Conservation (phyloP, 2,888 invertebrate species). For the Stenurella melanura region DNA sequence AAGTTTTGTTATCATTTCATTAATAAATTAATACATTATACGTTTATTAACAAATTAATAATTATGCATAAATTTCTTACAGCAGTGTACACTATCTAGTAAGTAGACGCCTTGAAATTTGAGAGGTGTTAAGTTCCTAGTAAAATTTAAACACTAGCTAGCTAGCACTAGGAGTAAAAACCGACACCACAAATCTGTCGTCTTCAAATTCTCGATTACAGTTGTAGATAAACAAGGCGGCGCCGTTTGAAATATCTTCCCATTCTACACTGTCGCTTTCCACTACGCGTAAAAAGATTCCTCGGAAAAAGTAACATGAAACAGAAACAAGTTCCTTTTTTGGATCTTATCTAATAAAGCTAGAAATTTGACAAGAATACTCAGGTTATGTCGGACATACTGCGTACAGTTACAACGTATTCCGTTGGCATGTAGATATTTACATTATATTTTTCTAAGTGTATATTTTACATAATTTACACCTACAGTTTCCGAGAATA, state of each 20-base stretch:
- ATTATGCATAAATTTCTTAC: too few species aligned
- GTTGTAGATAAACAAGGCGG: slow-evolving; percentile 23
- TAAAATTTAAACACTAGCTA: slow-evolving; percentile 8
- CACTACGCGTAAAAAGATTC: neutral
- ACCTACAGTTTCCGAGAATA: slow-evolving; percentile 9
- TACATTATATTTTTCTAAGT: slow-evolving; percentile 21
- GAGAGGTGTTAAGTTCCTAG: slow-evolving; percentile 3
- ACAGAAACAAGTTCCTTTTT: slow-evolving; percentile 21
- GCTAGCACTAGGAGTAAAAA: neutral
- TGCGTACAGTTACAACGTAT: slow-evolving; percentile 10
- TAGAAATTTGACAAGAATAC: slow-evolving; percentile 26
- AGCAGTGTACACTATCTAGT: neutral
- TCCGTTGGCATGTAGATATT: slow-evolving; percentile 21
- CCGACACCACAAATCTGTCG: slow-evolving; percentile 20
- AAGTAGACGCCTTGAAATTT: neutral
- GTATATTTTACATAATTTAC: slow-evolving; percentile 7
- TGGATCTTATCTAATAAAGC: slow-evolving; percentile 15
- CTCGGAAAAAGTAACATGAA: neutral
- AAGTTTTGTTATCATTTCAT: too few species aligned
- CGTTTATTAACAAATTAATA: too few species aligned
- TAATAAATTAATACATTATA: too few species aligned
- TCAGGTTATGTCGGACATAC: slow-evolving; percentile 7
- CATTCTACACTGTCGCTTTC: neutral
- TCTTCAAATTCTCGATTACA: slow-evolving; percentile 21
- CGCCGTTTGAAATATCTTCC: slow-evolving; percentile 11